Percentiles rank a stretch among this genome's conserved stretches.
Evolutionary conservation across 1,140 invertebrate species (phyloP).

Genomic region (Scaptomyza hsui): DNA sequence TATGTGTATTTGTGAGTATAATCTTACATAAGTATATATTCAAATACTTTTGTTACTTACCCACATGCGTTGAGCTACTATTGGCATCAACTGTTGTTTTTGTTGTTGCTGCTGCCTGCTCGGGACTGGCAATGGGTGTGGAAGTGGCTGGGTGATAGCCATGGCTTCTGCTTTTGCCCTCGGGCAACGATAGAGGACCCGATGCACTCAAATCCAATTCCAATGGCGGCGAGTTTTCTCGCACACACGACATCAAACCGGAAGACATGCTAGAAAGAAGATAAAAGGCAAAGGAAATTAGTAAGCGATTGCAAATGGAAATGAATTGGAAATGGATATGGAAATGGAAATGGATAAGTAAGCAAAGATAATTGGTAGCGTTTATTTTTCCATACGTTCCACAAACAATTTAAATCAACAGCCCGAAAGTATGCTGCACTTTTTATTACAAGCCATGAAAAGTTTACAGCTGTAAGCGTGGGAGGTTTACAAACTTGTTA

Average conservation of each 20-base stretch:
- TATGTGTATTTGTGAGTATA: not conserved
- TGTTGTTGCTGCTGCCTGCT: conserved; percentile 24
- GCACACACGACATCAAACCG: conserved; percentile 85
- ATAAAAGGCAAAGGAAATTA: conserved; percentile 12
- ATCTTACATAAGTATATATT: conserved; percentile 5
- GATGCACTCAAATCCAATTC: conserved; percentile 64
- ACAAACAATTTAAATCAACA: not conserved
- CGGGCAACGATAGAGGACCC: conserved; percentile 75
- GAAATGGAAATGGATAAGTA: too few species aligned
- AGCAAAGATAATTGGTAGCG: too few species aligned
- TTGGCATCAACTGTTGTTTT: conserved; percentile 39
- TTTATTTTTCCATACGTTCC: not conserved
- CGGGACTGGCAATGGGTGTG: conserved; percentile 60
- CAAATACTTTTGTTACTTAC: conserved; percentile 48
- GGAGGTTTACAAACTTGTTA: not conserved
- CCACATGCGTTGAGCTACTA: conserved; percentile 47
- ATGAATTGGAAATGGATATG: not conserved
- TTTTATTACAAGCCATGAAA: not conserved
- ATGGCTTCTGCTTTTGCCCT: conserved; percentile 44
- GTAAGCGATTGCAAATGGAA: conserved; percentile 4
- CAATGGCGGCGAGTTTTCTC: conserved; percentile 85
- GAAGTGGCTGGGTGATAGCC: conserved; percentile 51
- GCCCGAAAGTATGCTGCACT: conserved; percentile 30
- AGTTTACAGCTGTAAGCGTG: not conserved
- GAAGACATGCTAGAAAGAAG: conserved; percentile 79